Conservation (phyloP, 2,797 vertebrate species). For the Orientallactaga sibirica region DNA sequence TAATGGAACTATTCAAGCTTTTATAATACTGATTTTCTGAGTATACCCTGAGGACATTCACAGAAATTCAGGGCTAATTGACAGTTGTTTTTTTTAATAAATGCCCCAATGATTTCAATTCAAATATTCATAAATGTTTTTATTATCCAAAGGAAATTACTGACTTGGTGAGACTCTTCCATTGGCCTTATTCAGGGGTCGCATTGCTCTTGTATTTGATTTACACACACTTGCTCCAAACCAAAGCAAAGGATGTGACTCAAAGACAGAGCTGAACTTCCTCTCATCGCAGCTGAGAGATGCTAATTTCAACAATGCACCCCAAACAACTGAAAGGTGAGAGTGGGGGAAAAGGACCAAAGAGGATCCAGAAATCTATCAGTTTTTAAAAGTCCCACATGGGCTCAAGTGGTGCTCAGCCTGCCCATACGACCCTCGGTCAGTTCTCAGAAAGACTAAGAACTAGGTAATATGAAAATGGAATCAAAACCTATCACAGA, state of each 20-base stretch:
- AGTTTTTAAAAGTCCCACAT: not conserved
- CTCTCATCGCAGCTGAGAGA: not conserved
- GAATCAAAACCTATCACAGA: not conserved
- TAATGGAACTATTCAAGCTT: slow-evolving; percentile 55
- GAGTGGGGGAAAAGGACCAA: not conserved
- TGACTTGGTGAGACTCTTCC: not conserved
- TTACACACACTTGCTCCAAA: not conserved
- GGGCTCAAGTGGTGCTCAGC: not conserved
- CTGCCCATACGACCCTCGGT: not conserved
- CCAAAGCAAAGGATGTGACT: not conserved
- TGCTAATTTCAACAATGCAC: not conserved
- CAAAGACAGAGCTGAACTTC: not conserved
- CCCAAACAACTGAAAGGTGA: not conserved
- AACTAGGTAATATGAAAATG: not conserved
- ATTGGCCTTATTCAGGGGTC: not conserved
- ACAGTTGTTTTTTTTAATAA: slow-evolving; percentile 37
- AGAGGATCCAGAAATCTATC: not conserved
- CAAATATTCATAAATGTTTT: slow-evolving; percentile 66
- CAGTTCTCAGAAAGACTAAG: not conserved
- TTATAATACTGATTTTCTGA: slow-evolving; percentile 54
- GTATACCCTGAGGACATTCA: not conserved
- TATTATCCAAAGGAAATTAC: slow-evolving; percentile 28
- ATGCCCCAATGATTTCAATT: slow-evolving; percentile 45
- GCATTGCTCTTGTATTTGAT: not conserved
- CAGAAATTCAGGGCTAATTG: slow-evolving; percentile 10